Percentiles rank a stretch among this genome's conserved stretches.
Conservation (phyloP, 2,113 vertebrate genomes). For the Cisticola juncidis region DNA sequence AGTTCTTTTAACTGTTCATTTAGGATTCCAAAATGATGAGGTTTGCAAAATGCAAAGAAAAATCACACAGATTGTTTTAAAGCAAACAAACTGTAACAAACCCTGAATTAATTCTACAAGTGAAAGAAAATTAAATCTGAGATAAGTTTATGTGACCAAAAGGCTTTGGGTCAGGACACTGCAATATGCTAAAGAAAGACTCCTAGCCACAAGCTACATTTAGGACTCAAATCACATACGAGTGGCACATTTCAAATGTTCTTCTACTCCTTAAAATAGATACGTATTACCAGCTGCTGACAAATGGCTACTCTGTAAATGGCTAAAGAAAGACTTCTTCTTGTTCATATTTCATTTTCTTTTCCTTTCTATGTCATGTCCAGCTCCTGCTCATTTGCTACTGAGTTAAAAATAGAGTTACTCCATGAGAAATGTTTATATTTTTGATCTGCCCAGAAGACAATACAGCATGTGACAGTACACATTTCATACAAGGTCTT, state of each 20-base stretch:
- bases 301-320: neutral
- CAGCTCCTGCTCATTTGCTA: slow-evolving; percentile 10
- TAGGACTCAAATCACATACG: slow-evolving; percentile 9
- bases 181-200: neutral
- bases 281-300: neutral
- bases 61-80: slow-evolving; percentile 3
- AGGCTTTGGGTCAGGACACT: neutral
- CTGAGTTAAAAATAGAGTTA: slow-evolving; percentile 43
- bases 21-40: slow-evolving; percentile 37
- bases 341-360: neutral
- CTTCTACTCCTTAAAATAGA: slow-evolving; percentile 23
- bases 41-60: slow-evolving; percentile 44
- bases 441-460: slow-evolving; percentile 35
- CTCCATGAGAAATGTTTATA: neutral
- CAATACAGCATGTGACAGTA: slow-evolving; percentile 21
- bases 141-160: neutral
- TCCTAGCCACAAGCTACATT: slow-evolving; percentile 2
- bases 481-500: neutral
- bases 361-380: slow-evolving; percentile 30
- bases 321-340: neutral
- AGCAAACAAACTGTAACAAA: slow-evolving; percentile 6
- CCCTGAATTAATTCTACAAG: neutral
- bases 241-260: slow-evolving; percentile 39
- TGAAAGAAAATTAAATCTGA: slow-evolving; percentile 36
- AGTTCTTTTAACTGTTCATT: slow-evolving; percentile 45